Evolutionary conservation across 1,140 invertebrate genomes (phyloP).

Genomic region (Nixonia krombeini): DNA sequence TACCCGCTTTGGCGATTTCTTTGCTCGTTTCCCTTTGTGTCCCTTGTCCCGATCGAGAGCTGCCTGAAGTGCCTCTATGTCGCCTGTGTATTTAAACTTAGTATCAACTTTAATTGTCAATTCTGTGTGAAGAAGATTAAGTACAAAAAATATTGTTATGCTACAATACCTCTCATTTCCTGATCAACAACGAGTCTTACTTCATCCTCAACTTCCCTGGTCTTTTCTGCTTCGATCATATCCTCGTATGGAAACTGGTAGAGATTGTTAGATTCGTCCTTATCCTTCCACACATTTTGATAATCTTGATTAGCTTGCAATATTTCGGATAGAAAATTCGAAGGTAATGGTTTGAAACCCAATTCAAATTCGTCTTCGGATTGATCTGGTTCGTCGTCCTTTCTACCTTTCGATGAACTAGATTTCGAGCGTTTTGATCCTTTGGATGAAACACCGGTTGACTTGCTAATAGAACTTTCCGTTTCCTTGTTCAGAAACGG

Average conservation of each 20-base stretch:
- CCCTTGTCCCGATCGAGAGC: constrained; percentile 83
- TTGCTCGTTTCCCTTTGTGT: constrained; percentile 82
- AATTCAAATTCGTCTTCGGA: constrained; percentile 74
- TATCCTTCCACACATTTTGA: constrained; percentile 84
- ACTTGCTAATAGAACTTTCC: constrained; percentile 83
- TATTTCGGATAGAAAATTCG: constrained; percentile 72
- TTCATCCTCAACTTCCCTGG: constrained; percentile 86
- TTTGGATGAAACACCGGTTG: constrained; percentile 81
- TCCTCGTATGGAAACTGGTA: constrained; percentile 83
- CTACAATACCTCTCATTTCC: constrained; percentile 78
- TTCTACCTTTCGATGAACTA: constrained; percentile 67
- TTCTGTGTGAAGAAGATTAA: background rate
- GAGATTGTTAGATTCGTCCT: constrained; percentile 81
- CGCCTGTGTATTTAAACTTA: constrained; percentile 49
- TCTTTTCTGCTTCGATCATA: constrained; percentile 87
- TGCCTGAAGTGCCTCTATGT: constrained; percentile 73
- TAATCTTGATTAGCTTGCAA: constrained; percentile 69
- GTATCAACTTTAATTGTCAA: no score
- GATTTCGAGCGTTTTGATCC: constrained; percentile 82
- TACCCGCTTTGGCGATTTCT: constrained; percentile 86
- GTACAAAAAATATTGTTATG: background rate
- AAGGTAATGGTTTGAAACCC: constrained; percentile 70
- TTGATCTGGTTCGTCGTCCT: constrained; percentile 73
- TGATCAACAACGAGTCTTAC: constrained; percentile 88
- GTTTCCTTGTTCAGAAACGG: constrained; percentile 76